A percentile compares a stretch with the other conserved stretches of the same genome.
These are phyloP conservation scores for Triops cancriformis DNA, from an alignment of 1,140 invertebrate genomes.

Conservation along the genomic window DNA sequence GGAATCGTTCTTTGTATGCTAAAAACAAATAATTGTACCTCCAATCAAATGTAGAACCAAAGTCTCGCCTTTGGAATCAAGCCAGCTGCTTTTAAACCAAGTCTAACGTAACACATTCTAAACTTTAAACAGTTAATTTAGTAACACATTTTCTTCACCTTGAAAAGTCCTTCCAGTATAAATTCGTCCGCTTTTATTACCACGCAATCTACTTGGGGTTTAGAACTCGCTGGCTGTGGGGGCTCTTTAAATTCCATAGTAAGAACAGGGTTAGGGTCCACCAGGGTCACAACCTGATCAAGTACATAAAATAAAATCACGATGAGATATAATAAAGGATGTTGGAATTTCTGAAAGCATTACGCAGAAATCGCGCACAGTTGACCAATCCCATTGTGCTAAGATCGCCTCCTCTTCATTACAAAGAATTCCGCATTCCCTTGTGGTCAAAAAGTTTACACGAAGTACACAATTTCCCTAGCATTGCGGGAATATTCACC, in stretches of 20 bases:
- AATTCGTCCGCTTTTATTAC: not conserved
- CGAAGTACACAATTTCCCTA: not conserved
- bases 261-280: not conserved
- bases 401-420: not conserved
- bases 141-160: not conserved
- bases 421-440: not conserved
- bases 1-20: no score
- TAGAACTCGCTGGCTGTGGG: not conserved
- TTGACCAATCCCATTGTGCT: not conserved
- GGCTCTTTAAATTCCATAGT: not conserved
- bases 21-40: not conserved
- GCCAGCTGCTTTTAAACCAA: not conserved
- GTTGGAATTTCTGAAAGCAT: not conserved
- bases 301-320: not conserved
- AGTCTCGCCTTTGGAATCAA: not conserved
- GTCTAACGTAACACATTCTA: not conserved
- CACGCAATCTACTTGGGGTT: not conserved
- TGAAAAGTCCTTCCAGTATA: not conserved
- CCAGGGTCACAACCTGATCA: slow-evolving; percentile 1
- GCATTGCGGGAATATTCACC: not conserved
- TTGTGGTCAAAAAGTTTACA: not conserved
- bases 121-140: not conserved
- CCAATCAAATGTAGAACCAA: not conserved
- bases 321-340: not conserved
- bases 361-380: not conserved